These are phyloP conservation scores for Cettia cetti DNA, from an alignment of 2,113 vertebrate species.

Conservation along the genomic window DNA sequence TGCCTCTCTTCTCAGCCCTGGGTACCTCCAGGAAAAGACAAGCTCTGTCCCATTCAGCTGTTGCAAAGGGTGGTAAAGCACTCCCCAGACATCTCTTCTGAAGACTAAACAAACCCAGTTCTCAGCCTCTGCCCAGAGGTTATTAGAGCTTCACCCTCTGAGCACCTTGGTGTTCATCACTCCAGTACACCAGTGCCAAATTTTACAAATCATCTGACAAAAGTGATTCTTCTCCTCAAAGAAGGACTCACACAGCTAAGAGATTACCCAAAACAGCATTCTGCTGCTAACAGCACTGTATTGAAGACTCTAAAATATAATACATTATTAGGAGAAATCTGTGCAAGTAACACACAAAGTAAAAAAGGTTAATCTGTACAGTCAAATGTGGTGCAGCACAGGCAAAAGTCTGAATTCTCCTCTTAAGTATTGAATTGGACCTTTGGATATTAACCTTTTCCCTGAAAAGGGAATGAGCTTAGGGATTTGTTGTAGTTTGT, in stretches of 20 bases:
- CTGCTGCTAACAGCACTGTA: neutral
- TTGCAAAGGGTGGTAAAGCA: neutral
- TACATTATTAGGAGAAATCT: neutral
- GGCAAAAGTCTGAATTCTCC: neutral
- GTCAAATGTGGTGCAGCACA: neutral
- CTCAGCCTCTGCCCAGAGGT: neutral
- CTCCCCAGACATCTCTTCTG: neutral
- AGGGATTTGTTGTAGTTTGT: neutral
- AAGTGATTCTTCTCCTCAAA: neutral
- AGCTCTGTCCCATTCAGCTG: neutral
- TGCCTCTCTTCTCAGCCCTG: neutral
- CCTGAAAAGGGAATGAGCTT: neutral
- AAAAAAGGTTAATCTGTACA: neutral
- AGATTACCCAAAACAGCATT: neutral
- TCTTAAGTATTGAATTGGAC: neutral
- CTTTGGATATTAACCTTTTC: neutral
- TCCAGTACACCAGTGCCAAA: neutral
- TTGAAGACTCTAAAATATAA: neutral
- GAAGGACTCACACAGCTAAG: neutral
- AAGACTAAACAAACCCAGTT: neutral
- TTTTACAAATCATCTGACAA: neutral
- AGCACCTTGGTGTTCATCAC: neutral
- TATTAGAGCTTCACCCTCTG: neutral
- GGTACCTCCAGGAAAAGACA: neutral
- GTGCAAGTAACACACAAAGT: neutral